A percentile compares a stretch with the other conserved stretches of the same genome.
Evolutionary conservation across 2,797 vertebrate genomes (phyloP).

Genomic region (Neopelma chrysocephalum): DNA sequence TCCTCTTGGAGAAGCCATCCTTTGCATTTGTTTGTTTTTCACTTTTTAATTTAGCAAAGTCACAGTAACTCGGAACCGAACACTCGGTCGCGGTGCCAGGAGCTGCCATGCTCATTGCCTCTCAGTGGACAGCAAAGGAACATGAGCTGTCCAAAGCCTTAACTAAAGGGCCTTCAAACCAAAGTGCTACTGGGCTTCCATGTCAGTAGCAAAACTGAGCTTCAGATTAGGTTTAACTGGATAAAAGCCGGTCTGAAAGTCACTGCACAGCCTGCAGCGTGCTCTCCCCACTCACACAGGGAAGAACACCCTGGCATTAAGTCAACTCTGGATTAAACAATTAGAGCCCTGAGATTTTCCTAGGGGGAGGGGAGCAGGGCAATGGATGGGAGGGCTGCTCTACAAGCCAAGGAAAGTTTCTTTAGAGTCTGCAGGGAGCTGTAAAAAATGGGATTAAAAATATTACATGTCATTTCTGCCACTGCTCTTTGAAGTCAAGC

Average conservation of each 20-base stretch:
- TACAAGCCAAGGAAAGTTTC: constrained; percentile 55
- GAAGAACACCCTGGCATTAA: constrained; percentile 48
- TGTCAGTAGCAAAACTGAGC: constrained; percentile 30
- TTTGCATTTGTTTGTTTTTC: constrained; percentile 48
- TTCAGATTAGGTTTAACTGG: constrained; percentile 59
- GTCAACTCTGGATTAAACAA: constrained; percentile 62
- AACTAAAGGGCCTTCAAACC: constrained; percentile 1
- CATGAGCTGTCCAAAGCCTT: neutral
- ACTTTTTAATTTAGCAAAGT: constrained; percentile 42
- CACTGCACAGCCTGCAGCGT: constrained; percentile 3
- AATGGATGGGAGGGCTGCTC: constrained; percentile 18
- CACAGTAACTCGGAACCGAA: neutral
- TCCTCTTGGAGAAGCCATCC: constrained; percentile 44
- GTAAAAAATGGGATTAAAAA: constrained; percentile 68
- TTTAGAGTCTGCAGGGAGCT: constrained; percentile 65
- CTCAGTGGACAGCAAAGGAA: neutral
- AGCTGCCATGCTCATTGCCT: constrained; percentile 9
- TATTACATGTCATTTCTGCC: constrained; percentile 64
- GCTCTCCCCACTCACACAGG: constrained; percentile 31
- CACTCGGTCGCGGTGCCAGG: neutral
- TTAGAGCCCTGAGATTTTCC: constrained; percentile 61
- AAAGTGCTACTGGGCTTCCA: constrained; percentile 21
- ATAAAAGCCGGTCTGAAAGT: constrained; percentile 48
- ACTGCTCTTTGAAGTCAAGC: constrained; percentile 58
- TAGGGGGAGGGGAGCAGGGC: constrained; percentile 1